phyloP scores from a whole-genome alignment of 2,888 invertebrate genomes.

The Slavum lentiscoides region DNA sequence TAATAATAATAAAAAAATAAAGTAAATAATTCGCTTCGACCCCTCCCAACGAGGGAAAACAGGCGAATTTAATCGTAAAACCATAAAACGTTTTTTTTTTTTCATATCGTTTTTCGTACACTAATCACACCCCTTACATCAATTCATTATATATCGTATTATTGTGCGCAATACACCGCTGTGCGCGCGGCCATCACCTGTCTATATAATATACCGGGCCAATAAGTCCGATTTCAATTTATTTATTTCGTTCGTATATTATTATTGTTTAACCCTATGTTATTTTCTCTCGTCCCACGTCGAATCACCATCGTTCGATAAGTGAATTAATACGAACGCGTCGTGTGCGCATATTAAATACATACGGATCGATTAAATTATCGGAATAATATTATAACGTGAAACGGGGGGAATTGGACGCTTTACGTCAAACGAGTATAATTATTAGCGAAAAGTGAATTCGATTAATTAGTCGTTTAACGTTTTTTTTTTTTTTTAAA shows the following conservation, averaged over 20 bases:
- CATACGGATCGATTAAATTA: too few species aligned
- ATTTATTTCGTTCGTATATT: background rate
- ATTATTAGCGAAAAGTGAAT: too few species aligned
- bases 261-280: slow-evolving; percentile 16
- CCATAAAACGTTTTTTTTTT: background rate
- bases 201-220: background rate
- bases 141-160: slow-evolving; percentile 29
- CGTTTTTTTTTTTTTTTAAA: too few species aligned
- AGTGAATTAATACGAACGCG: background rate
- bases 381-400: too few species aligned
- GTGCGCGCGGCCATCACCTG: slow-evolving; percentile 3
- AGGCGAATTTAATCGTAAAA: slow-evolving; percentile 25
- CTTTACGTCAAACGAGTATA: too few species aligned
- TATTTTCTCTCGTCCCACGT: background rate
- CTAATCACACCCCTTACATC: slow-evolving; percentile 39
- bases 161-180: background rate
- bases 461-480: too few species aligned
- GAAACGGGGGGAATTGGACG: too few species aligned
- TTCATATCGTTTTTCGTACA: too few species aligned
- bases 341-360: background rate
- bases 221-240: slow-evolving; percentile 45
- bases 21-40: background rate
- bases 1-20: too few species aligned
- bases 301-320: background rate
- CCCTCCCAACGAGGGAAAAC: too few species aligned